Evolutionary conservation across 2,113 vertebrate species (phyloP).

Genomic region (Amphiprion ocellaris): DNA sequence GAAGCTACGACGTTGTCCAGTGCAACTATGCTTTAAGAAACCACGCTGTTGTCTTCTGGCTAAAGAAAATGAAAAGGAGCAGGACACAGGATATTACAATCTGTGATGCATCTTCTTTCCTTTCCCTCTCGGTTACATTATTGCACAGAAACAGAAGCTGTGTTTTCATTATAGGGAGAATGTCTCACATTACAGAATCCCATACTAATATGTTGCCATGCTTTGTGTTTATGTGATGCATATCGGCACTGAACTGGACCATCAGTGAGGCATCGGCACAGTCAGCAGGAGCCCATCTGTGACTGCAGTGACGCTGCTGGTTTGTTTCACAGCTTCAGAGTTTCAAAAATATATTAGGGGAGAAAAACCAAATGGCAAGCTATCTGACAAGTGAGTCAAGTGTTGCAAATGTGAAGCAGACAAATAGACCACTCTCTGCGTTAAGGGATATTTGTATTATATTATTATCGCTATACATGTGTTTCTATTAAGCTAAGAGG

Average conservation of each 20-base stretch:
- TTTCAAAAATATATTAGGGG: background rate
- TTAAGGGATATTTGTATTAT: too few species aligned
- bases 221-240: background rate
- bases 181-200: background rate
- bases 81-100: conserved; percentile 24
- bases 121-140: background rate
- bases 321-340: background rate
- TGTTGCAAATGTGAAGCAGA: too few species aligned
- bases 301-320: background rate
- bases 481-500: too few species aligned
- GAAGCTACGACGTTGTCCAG: background rate
- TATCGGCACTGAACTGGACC: background rate
- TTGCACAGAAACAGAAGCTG: background rate
- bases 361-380: background rate
- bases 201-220: background rate
- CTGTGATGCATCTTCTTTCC: background rate
- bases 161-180: background rate
- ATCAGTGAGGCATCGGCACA: conserved; percentile 11
- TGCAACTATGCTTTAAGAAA: background rate
- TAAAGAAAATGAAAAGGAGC: conserved; percentile 14
- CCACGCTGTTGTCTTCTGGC: background rate
- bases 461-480: too few species aligned
- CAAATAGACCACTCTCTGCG: too few species aligned
- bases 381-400: background rate
- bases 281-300: conserved; percentile 36